Base-by-base conservation (phyloP, 2,888 invertebrate genomes). In the Megaustenia siamemsis region DNA sequence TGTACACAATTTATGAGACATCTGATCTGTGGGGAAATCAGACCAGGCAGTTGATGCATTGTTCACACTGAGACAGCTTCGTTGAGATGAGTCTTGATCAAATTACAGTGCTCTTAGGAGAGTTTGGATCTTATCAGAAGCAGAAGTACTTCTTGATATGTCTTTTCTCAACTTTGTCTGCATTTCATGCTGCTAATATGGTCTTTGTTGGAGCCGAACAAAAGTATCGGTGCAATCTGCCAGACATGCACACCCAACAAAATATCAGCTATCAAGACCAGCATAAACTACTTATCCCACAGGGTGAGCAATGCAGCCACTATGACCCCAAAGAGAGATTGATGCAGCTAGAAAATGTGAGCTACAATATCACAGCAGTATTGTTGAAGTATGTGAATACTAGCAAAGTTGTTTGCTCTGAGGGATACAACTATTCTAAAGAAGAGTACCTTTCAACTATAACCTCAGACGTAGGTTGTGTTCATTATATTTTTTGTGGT, bases 121-220 rank as follows among this genome's bases (percentile, higher is more conserved):
- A 98, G 93, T 97, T 97, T 93, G 98, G 98, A 76, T 95, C 95
- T 63, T 98, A 98, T 94, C 98, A 98, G 93, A 97, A 97, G 68
- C 95, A 97, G 86, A 95, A 97, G 38, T 97, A 97, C 96, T 95
- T 98, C 81, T 96, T 98, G 85, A 97, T 98, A 91, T 95, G 98
- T 87, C 97, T 98, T 28, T 97, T 98, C 4, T 97, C 97, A 92
- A 95, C 98, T 90, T 97, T 98, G 0, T 97, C 97, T 91, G 97
- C 97, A 49, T 98, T 97, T 94, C 97, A 97, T 94, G 97, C 97
- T 6, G 97, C 98, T 94, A 98, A 97, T 94, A 98, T 98, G 94
- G 95, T 98, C 60, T 98, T 98, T 94, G 97, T 98, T 97, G 96
- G 97, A 6, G 96, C 97, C 90, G 96, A 96, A 56, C 98, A 98